Base-by-base conservation (phyloP, 2,797 vertebrate genomes). In the Danio choprae region DNA sequence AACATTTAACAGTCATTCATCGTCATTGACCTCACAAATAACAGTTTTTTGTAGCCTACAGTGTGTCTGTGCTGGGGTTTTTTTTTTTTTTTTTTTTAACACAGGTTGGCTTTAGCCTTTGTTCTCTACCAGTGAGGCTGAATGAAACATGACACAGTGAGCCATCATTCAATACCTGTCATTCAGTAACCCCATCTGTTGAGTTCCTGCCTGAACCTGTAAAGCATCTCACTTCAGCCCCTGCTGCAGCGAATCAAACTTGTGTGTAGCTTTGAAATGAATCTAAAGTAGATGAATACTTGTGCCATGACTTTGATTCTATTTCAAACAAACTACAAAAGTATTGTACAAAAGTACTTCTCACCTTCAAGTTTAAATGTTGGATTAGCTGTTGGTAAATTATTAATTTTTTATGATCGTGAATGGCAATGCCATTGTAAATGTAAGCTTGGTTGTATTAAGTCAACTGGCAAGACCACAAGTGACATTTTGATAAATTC, bases 111-210 rank as follows among this genome's bases (percentile, higher is more conserved):
- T 60, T 70, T 69, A 5, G 41, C 29, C 44, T 59, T 68, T 81
- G 74, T 83, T 78, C 53, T 79, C 15, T 36, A n/a, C n/a, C 29
- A 74, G 15, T 62, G 38, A 58, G 12, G n/a, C 48, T 50, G 50
- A 56, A 72, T 67, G 81, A 83, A 81, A 81, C 77, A 65, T 38
- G 76, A 83, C 46, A 75, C 70, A 71, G 70, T 20, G 63, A 50
- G 71, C 51, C 70, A 78, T 20, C 15, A 73, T 74, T 77, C 65
- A 78, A 74, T 62, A 74, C 60, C 38, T 69, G 64, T 74, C 63
- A 55, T 79, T 62, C 48, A 69, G 15, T 18, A 79, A 48, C 53
- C 13, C 18, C 58, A 71, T 79, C 44, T 71, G 46, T 48, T 62
- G 20, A 53, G 77, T 48, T 53, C 67, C 38, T 79, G 77, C 46